Percentiles rank a stretch among this genome's conserved stretches.
phyloP scores from a whole-genome alignment of 37 sponge, comb jelly and placozoan genomes.

The Spongilla lacustris region DNA sequence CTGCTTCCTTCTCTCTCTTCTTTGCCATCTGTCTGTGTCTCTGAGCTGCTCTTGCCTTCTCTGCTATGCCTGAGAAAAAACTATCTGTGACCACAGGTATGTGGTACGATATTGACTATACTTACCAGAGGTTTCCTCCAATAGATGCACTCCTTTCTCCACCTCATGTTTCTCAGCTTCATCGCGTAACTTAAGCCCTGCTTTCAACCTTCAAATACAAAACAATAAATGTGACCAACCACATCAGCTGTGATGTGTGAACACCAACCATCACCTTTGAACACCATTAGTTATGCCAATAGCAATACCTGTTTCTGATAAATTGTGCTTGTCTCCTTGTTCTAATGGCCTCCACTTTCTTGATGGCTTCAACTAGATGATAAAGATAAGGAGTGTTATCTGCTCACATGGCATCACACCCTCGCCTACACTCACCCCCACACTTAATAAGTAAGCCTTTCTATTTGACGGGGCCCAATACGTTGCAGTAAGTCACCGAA shows the following conservation, averaged over 20 bases:
- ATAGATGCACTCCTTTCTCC: constrained; percentile 84
- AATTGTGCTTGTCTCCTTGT: constrained; percentile 86
- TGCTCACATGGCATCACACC: too few relatives aligned
- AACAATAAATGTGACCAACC: background rate
- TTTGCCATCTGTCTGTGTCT: constrained; percentile 40
- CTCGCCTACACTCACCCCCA: too few relatives aligned
- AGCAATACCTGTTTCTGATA: constrained; percentile 85
- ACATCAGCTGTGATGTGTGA: too few relatives aligned
- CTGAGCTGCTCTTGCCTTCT: constrained; percentile 63
- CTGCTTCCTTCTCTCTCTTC: constrained; percentile 36
- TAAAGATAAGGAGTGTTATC: too few relatives aligned
- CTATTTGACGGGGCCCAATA: too few relatives aligned
- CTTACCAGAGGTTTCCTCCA: constrained; percentile 79
- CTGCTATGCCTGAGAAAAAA: constrained; percentile 22
- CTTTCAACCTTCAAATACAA: constrained; percentile 70
- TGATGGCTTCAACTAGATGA: constrained; percentile 74
- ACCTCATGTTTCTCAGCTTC: constrained; percentile 91
- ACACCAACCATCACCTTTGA: too few relatives aligned
- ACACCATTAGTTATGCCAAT: background rate
- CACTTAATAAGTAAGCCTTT: too few relatives aligned
- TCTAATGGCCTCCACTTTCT: constrained; percentile 89
- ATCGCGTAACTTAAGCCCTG: constrained; percentile 85
- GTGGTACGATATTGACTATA: background rate
- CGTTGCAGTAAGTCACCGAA: too few relatives aligned
- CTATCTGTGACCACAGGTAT: background rate